Percentiles rank a stretch among this genome's conserved stretches.
phyloP scores from a whole-genome alignment of 2,797 vertebrate genomes.

The Melanotaenia pygmaea region DNA sequence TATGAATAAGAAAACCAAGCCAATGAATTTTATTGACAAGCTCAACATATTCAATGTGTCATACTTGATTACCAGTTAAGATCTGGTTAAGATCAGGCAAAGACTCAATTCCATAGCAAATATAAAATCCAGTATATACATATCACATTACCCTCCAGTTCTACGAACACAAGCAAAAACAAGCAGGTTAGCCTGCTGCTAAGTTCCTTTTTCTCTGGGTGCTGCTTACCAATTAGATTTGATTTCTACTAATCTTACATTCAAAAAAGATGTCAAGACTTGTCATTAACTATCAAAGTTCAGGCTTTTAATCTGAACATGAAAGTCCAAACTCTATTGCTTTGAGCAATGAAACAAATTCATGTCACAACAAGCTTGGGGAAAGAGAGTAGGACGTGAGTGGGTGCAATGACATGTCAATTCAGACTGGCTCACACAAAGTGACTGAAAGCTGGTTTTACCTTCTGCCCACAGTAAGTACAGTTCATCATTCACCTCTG shows the following conservation, averaged over 20 bases:
- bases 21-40: background rate
- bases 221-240: constrained; percentile 22
- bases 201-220: constrained; percentile 9
- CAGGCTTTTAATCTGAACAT: constrained; percentile 2
- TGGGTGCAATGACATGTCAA: constrained; percentile 21
- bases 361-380: constrained; percentile 14
- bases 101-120: constrained; percentile 13
- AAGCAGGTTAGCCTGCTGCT: constrained; percentile 9
- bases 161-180: constrained; percentile 35
- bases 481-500: constrained; percentile 52
- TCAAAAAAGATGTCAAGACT: constrained; percentile 11
- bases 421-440: constrained; percentile 39
- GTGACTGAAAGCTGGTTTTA: constrained; percentile 37
- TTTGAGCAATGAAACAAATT: background rate
- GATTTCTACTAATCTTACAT: constrained; percentile 13
- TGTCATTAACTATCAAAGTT: background rate
- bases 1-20: background rate
- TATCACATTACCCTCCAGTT: constrained; percentile 3
- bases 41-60: background rate
- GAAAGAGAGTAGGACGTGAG: constrained; percentile 21
- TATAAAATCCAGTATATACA: constrained; percentile 17
- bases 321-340: constrained; percentile 2
- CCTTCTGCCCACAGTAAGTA: constrained; percentile 53
- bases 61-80: constrained; percentile 3
- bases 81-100: background rate